Evolutionary conservation across 2,113 vertebrate genomes (phyloP).

Genomic region (Oryzias woworae): DNA sequence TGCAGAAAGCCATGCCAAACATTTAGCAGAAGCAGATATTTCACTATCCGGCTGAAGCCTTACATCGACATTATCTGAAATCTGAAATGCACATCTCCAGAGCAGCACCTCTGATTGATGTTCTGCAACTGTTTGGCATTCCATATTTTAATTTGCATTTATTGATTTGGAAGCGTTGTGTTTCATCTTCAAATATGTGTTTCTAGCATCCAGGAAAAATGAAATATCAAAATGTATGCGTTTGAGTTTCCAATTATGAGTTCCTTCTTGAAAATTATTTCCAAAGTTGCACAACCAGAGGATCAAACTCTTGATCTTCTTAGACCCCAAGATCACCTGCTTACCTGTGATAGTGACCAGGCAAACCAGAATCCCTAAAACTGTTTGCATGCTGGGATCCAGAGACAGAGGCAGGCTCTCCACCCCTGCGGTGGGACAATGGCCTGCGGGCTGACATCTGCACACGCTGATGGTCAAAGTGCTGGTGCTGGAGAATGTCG

Average conservation of each 20-base stretch:
- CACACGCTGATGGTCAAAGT: conserved; percentile 88
- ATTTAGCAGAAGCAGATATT: conserved; percentile 4
- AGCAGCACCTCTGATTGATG: background rate
- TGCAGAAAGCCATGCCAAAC: conserved; percentile 5
- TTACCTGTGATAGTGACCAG: conserved; percentile 83
- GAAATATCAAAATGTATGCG: background rate
- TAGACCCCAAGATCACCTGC: conserved; percentile 5
- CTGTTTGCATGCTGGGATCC: conserved; percentile 79
- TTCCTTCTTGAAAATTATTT: background rate
- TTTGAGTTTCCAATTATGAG: background rate
- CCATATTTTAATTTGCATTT: background rate
- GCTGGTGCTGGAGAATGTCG: conserved; percentile 84
- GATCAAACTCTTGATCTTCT: background rate
- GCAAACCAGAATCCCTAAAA: conserved; percentile 81
- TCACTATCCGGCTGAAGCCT: background rate
- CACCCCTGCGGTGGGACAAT: conserved; percentile 71
- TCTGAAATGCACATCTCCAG: conserved; percentile 4
- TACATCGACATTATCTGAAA: background rate
- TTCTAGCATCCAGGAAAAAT: background rate
- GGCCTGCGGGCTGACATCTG: conserved; percentile 78
- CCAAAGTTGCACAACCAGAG: background rate
- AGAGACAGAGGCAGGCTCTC: conserved; percentile 77
- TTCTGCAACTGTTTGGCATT: conserved; percentile 1
- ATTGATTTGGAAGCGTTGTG: conserved; percentile 6
- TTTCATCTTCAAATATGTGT: background rate